phyloP scores from a whole-genome alignment of 2,888 invertebrate genomes.

The Rhagium mordax region DNA sequence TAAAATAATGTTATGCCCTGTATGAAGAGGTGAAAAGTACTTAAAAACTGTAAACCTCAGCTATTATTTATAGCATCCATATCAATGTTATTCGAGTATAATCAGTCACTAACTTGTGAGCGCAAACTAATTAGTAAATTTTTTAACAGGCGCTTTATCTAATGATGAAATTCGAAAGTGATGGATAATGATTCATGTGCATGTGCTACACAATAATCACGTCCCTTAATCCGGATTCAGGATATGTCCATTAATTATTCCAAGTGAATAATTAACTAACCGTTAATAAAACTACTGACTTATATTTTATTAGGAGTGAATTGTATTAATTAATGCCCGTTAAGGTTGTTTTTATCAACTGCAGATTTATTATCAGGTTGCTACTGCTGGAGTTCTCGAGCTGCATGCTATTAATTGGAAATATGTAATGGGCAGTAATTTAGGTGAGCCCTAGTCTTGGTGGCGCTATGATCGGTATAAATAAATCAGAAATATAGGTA shows the following conservation, averaged over 20 bases:
- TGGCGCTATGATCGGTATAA: not conserved
- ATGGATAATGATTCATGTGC: not conserved
- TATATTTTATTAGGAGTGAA: conserved; percentile 16
- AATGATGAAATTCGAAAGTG: not conserved
- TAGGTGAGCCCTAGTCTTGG: conserved; percentile 16
- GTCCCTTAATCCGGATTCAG: conserved; percentile 32
- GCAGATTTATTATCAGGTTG: conserved; percentile 20
- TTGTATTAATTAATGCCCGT: conserved; percentile 20
- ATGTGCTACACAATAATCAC: not conserved
- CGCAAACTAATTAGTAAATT: too few species aligned
- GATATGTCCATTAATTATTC: conserved; percentile 6
- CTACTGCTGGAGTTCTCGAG: not conserved
- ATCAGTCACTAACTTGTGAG: too few species aligned
- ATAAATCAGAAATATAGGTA: not conserved
- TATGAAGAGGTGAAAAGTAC: too few species aligned
- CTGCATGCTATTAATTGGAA: not conserved
- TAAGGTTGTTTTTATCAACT: not conserved
- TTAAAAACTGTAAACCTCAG: too few species aligned
- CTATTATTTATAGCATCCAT: too few species aligned
- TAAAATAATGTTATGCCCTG: too few species aligned
- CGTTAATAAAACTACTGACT: conserved; percentile 9
- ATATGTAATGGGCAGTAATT: conserved; percentile 6
- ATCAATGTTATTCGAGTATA: too few species aligned
- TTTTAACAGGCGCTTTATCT: too few species aligned
- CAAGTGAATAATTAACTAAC: conserved; percentile 11